Conservation (phyloP, 2,797 vertebrate species). For the Sternotherus odoratus region DNA sequence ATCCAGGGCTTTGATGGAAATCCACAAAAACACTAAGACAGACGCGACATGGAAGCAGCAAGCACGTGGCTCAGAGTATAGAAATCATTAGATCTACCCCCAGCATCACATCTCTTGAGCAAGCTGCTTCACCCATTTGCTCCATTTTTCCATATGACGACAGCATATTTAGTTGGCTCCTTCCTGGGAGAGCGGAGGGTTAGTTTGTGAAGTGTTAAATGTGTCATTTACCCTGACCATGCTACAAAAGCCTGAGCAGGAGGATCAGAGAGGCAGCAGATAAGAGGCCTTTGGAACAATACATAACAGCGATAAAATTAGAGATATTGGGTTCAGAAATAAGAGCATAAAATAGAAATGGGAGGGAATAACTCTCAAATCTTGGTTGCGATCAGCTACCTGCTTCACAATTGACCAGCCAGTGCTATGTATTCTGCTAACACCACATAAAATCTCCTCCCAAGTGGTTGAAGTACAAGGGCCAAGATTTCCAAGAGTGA, state of each 20-base stretch:
- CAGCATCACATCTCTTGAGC: neutral
- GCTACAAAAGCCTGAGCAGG: neutral
- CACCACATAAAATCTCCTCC: rapidly evolving
- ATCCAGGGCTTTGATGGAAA: neutral
- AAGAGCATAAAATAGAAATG: neutral
- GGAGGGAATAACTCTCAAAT: neutral
- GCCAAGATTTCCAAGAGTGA: rapidly evolving
- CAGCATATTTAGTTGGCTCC: neutral
- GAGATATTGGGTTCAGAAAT: neutral
- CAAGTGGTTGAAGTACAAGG: rapidly evolving
- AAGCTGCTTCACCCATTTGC: neutral
- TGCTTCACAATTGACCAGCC: too few relatives aligned
- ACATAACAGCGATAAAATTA: neutral
- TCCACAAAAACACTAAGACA: neutral
- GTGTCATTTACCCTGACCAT: neutral
- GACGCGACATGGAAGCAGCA: neutral
- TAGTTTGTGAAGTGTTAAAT: neutral
- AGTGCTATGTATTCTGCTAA: neutral
- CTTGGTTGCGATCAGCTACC: neutral
- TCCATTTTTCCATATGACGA: neutral
- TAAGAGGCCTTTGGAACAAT: neutral
- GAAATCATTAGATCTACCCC: neutral
- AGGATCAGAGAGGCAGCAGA: neutral
- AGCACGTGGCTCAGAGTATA: neutral
- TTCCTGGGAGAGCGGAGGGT: neutral